A percentile compares a stretch with the other conserved stretches of the same genome.
These are phyloP conservation scores for Benitochromis conjunctus DNA, from an alignment of 2,113 vertebrate genomes.

Conservation along the genomic window DNA sequence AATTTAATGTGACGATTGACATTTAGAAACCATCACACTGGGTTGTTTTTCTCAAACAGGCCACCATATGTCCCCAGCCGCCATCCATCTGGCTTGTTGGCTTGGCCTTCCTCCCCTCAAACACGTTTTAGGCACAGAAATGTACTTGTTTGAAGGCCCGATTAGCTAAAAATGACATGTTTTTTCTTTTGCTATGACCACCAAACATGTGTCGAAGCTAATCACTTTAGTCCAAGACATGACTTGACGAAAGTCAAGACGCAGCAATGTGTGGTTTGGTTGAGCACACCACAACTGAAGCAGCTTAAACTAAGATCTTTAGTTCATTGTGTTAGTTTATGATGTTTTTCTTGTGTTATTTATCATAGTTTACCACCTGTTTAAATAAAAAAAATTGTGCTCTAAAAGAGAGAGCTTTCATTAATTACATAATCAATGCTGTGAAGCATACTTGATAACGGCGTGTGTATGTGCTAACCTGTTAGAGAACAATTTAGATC, in stretches of 20 bases:
- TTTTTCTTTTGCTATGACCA: neutral
- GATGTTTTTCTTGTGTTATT: neutral
- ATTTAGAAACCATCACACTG: neutral
- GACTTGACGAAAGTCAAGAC: neutral
- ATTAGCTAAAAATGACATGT: neutral
- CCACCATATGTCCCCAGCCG: neutral
- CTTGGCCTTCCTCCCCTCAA: neutral
- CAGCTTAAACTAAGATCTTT: neutral
- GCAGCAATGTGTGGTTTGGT: rapidly evolving
- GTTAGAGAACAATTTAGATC: slow-evolving; percentile 2
- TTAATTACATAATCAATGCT: neutral
- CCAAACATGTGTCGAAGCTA: neutral
- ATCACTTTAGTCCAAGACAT: neutral
- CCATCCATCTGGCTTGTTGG: neutral
- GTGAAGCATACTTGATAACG: neutral
- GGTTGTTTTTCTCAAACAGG: neutral
- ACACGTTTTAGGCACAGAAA: neutral
- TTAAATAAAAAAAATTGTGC: neutral
- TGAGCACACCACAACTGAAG: neutral
- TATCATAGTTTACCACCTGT: neutral
- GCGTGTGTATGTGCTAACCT: neutral
- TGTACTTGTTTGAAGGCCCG: neutral
- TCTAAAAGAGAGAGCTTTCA: neutral
- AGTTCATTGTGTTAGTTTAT: neutral
- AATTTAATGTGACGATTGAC: neutral